Evolutionary conservation across 2,888 invertebrate species (phyloP).

Genomic region (Philonicus albiceps): DNA sequence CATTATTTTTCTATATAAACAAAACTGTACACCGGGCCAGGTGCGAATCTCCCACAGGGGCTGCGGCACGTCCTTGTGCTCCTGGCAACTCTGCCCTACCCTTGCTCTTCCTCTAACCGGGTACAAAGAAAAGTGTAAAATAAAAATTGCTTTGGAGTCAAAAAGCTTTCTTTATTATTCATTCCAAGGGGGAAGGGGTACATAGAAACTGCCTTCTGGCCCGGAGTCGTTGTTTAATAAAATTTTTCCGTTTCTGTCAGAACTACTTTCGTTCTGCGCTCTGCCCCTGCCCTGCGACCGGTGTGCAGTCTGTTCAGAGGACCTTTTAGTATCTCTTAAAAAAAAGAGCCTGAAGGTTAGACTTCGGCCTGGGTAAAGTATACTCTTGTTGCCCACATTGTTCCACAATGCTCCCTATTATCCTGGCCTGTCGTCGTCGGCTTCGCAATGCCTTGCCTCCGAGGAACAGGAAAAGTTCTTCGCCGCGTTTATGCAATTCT

Average conservation of each 20-base stretch:
- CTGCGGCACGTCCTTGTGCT: not conserved
- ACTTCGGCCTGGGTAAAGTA: not conserved
- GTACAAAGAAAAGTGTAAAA: slow-evolving; percentile 12
- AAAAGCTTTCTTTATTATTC: slow-evolving; percentile 21
- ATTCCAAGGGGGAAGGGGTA: not conserved
- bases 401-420: not conserved
- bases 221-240: slow-evolving; percentile 11
- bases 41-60: slow-evolving; percentile 14
- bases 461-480: not conserved
- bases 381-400: not conserved
- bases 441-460: not conserved
- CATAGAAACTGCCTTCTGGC: not conserved
- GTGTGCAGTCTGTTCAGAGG: not conserved
- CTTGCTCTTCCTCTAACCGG: not conserved
- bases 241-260: not conserved
- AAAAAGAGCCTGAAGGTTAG: not conserved
- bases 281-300: not conserved
- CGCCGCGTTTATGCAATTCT: not conserved
- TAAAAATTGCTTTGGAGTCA: slow-evolving; percentile 5
- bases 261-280: not conserved
- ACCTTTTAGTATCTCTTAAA: not conserved
- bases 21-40: slow-evolving; percentile 21
- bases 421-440: not conserved
- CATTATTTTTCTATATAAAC: not conserved
- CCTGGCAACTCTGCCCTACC: not conserved